Conservation (phyloP, 2,797 vertebrate genomes). For the Cryptoprocta ferox region DNA sequence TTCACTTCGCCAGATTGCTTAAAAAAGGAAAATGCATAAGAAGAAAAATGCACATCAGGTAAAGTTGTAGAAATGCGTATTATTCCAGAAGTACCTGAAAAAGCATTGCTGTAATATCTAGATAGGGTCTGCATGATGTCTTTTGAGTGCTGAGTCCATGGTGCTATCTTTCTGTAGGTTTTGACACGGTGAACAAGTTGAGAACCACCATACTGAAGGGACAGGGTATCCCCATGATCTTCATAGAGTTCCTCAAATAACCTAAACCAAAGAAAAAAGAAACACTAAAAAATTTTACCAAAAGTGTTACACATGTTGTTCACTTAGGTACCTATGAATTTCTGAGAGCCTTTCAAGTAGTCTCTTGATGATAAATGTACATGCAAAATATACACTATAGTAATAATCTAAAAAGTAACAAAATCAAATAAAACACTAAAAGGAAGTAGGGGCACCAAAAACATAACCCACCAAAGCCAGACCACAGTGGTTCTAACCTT, state of each 20-base stretch:
- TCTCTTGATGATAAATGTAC: not conserved
- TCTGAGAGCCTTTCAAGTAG: slow-evolving; percentile 7
- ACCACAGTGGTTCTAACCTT: not conserved
- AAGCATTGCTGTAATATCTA: slow-evolving; percentile 98
- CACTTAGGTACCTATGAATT: not conserved
- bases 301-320: not conserved
- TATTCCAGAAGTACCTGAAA: slow-evolving; percentile 91
- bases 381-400: slow-evolving; percentile 17
- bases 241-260: slow-evolving; percentile 99
- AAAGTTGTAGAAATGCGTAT: not conserved
- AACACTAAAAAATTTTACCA: slow-evolving; percentile 48
- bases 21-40: not conserved
- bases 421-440: not conserved
- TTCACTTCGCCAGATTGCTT: not conserved
- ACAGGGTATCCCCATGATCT: slow-evolving; percentile 98
- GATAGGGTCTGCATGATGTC: slow-evolving; percentile 99
- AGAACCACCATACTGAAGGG: slow-evolving; percentile 97
- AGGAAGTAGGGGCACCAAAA: not conserved
- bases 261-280: slow-evolving; percentile 84
- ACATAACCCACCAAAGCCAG: not conserved
- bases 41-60: not conserved
- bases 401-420: slow-evolving; percentile 26
- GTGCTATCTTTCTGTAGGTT: slow-evolving; percentile 98
- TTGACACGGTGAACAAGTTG: slow-evolving; percentile 99
- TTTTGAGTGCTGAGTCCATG: slow-evolving; percentile 99